Conservation (phyloP, 2,888 invertebrate species). For the Ectobius pallidus region DNA sequence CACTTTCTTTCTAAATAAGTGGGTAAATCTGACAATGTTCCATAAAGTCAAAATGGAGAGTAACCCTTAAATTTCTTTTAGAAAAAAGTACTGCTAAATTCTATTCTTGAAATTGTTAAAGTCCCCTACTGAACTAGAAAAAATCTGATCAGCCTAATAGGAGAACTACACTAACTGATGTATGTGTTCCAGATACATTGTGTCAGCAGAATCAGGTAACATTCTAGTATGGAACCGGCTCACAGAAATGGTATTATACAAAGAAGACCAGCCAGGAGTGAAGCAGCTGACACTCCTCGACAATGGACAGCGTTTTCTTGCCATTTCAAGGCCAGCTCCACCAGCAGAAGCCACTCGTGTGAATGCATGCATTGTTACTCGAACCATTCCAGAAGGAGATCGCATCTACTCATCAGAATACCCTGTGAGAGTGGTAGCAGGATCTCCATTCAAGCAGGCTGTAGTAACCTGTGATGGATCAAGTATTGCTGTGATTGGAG, state of each 20-base stretch:
- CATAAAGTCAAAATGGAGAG: no score
- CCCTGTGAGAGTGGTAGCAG: constrained; percentile 69
- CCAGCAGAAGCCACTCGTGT: constrained; percentile 68
- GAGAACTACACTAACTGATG: no score
- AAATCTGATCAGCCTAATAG: no score
- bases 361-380: constrained; percentile 69
- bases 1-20: no score
- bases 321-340: constrained; percentile 70
- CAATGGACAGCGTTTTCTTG: constrained; percentile 74
- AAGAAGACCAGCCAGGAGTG: constrained; percentile 82
- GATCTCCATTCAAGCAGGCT: constrained; percentile 73
- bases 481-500: constrained; percentile 77
- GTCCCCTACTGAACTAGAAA: no score
- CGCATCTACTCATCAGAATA: constrained; percentile 83
- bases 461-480: constrained; percentile 84
- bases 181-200: constrained; percentile 71
- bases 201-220: constrained; percentile 92
- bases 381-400: constrained; percentile 80
- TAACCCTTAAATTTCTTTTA: no score
- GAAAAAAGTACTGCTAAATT: no score
- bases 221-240: constrained; percentile 87
- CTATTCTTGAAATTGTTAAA: no score
- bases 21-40: no score
- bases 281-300: constrained; percentile 77
- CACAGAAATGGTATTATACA: constrained; percentile 72